These are phyloP conservation scores for Bathynomus jamesi DNA, from an alignment of 1,140 invertebrate genomes.

Conservation along the genomic window DNA sequence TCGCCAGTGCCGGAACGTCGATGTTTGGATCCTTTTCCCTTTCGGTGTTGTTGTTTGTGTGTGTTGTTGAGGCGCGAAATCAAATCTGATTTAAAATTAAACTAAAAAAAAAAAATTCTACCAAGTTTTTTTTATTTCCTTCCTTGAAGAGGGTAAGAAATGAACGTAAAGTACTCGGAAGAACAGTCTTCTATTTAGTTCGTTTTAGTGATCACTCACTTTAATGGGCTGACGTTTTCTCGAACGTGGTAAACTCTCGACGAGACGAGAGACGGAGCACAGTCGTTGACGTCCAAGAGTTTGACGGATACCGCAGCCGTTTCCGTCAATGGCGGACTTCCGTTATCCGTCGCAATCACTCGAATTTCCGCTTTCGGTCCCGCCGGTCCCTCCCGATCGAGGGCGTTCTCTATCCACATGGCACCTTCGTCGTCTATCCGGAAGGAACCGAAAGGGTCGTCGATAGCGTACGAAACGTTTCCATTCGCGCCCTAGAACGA, in stretches of 20 bases:
- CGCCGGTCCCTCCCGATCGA: background rate
- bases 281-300: background rate
- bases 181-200: too few species aligned
- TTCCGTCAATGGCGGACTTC: background rate
- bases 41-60: too few species aligned
- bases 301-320: background rate
- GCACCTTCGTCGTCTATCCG: background rate
- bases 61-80: too few species aligned
- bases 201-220: too few species aligned
- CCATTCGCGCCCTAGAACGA: background rate
- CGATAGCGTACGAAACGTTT: background rate
- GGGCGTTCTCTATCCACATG: background rate
- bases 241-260: background rate
- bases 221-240: too few species aligned
- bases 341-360: background rate
- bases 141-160: too few species aligned
- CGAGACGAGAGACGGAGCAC: background rate
- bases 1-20: too few species aligned
- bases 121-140: too few species aligned
- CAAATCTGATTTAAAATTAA: too few species aligned
- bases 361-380: background rate
- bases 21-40: too few species aligned
- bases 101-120: too few species aligned
- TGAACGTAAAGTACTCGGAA: too few species aligned
- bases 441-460: background rate